Evolutionary conservation across 2,113 vertebrate species (phyloP).

Genomic region (Amblyornis subalaris): DNA sequence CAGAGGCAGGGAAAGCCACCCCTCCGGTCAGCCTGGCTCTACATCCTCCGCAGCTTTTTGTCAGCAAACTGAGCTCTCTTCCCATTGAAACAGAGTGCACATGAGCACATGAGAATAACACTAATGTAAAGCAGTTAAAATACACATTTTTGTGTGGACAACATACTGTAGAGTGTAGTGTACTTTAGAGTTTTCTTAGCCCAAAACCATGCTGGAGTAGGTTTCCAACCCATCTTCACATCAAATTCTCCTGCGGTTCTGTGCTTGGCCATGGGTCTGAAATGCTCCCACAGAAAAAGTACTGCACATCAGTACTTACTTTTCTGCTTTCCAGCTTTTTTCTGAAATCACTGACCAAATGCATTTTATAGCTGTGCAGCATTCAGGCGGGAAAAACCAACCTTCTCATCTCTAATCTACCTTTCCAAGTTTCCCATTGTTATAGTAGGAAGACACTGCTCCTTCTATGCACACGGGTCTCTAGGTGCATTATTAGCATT

Average conservation of each 20-base stretch:
- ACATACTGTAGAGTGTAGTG: accelerated
- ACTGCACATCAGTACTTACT: background rate
- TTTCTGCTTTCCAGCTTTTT: background rate
- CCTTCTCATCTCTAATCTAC: background rate
- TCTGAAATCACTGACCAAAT: background rate
- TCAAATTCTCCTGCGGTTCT: background rate
- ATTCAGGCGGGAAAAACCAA: background rate
- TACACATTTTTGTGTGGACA: background rate
- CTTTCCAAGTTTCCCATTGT: background rate
- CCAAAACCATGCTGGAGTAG: background rate
- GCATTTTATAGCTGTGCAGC: background rate
- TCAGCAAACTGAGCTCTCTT: background rate
- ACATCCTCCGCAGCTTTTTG: background rate
- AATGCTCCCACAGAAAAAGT: background rate
- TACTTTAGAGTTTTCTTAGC: background rate
- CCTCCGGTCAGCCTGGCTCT: background rate
- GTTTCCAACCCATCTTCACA: background rate
- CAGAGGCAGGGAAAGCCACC: background rate
- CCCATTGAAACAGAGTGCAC: accelerated
- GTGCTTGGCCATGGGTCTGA: background rate
- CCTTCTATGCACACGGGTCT: background rate
- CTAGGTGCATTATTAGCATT: background rate
- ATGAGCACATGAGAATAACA: background rate
- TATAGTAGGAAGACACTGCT: background rate
- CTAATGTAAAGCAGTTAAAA: background rate